phyloP scores from a whole-genome alignment of 2,797 vertebrate species.

The Poecile montanus region DNA sequence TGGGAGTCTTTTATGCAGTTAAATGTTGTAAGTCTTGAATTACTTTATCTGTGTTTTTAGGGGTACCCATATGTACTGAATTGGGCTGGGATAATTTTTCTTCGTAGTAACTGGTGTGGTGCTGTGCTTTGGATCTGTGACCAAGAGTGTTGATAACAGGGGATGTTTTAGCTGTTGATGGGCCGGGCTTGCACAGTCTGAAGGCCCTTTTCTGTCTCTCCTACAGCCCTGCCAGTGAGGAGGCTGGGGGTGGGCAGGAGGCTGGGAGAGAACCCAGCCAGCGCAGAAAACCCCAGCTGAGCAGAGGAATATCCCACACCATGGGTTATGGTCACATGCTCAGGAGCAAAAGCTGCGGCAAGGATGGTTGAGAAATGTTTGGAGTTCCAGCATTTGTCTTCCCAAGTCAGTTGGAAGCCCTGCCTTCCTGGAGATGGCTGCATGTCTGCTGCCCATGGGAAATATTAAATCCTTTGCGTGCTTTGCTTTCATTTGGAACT shows the following conservation, averaged over 20 bases:
- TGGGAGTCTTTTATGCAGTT: background rate
- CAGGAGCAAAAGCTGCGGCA: background rate
- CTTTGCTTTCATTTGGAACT: background rate
- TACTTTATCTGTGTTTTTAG: background rate
- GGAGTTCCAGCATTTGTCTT: accelerated
- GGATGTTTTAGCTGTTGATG: background rate
- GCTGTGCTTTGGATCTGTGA: background rate
- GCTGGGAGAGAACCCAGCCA: background rate
- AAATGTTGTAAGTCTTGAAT: background rate
- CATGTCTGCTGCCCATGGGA: background rate
- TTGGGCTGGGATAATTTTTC: background rate
- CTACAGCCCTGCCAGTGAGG: accelerated
- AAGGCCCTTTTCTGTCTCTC: background rate
- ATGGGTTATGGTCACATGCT: background rate
- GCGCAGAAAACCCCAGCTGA: background rate
- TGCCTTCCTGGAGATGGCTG: background rate
- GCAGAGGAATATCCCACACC: background rate
- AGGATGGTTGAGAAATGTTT: background rate
- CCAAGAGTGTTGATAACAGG: background rate
- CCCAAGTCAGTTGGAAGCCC: background rate
- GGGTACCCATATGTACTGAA: background rate
- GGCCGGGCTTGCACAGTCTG: background rate
- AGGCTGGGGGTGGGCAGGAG: background rate
- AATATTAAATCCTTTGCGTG: background rate
- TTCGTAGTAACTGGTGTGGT: background rate